Conservation (phyloP, 2,113 vertebrate genomes). For the Dicrurus megarhynchus region DNA sequence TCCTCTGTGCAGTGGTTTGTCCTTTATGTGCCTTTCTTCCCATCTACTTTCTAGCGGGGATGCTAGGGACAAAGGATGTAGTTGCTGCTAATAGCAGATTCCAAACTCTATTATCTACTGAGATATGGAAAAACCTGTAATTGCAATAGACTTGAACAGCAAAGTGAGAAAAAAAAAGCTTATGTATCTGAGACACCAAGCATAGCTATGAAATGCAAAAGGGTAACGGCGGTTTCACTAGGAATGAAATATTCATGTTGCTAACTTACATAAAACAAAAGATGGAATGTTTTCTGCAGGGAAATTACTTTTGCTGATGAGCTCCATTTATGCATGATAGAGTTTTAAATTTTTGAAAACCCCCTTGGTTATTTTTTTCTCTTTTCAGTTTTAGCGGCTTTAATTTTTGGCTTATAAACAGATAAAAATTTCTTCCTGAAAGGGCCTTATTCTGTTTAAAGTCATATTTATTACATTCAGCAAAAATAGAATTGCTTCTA, state of each 20-base stretch:
- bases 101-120: slow-evolving; percentile 1
- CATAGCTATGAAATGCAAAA: slow-evolving; percentile 59
- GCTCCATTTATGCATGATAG: slow-evolving; percentile 82
- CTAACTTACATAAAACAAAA: slow-evolving; percentile 86
- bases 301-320: slow-evolving; percentile 84
- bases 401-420: slow-evolving; percentile 79
- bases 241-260: slow-evolving; percentile 82
- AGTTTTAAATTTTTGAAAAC: slow-evolving; percentile 86
- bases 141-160: slow-evolving; percentile 48
- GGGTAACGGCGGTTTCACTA: slow-evolving; percentile 65
- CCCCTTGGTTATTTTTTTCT: slow-evolving; percentile 78
- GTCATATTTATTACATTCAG: slow-evolving; percentile 66
- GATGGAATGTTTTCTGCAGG: slow-evolving; percentile 81
- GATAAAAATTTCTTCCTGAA: slow-evolving; percentile 74
- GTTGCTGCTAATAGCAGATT: not conserved
- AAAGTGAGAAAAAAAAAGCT: not conserved
- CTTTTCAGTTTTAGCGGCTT: slow-evolving; percentile 70
- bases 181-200: slow-evolving; percentile 54
- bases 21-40: not conserved
- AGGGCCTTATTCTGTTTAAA: slow-evolving; percentile 69
- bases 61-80: not conserved
- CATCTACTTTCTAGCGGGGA: not conserved
- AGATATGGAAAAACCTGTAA: slow-evolving; percentile 13
- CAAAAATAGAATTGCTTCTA: slow-evolving; percentile 62
- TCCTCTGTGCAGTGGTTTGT: not conserved